Evolutionary conservation across 2,113 vertebrate species (phyloP), one percentile per base, ranked within the genome.

Genomic region (Steatornis caripensis): DNA sequence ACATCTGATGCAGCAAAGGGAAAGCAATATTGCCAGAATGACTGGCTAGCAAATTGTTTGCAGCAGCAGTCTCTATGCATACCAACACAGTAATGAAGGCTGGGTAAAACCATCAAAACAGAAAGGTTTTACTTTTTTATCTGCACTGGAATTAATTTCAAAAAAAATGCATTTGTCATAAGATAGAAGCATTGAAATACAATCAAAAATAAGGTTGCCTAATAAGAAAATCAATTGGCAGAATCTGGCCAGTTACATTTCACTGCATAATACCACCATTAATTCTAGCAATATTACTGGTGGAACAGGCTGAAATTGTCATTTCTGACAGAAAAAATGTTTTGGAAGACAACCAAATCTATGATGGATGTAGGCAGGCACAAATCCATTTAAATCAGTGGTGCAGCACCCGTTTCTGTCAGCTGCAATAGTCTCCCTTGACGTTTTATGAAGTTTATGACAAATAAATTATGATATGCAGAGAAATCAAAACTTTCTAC

Each of bases 341-440:
- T 95, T 72, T 95, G 91, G 86, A 95, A 93, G 78, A 82, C 62
- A 89, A 78, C 51, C 91, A 95, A 93, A 86, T 17, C 45, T 76
- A 65, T 95, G 92, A 97, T 89, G 72, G 92, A 96, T 87, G 88
- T 69, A 93, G 74, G 61, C 83, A 94, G 48, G 76, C 95, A 89
- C n/a, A 92, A 95, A 96, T 90, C 91, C 85, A 81, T 65, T 92
- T 78, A 79, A 93, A 91, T 93, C 91, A 90, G 66, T 71, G 37
- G 43, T 79, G 91, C 81, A 69, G 81, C 79, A 95, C 53, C 79
- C 12, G 1, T 66, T 89, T 89, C 88, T 90, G 81, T 95, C 91
- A 93, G 74, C 80, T 75, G 29, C 85, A 84, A 85, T 41, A 80
- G 46, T 74, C 57, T 94, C 79, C 61, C 69, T 53, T 72, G 72